phyloP scores from a whole-genome alignment of 2,113 vertebrate species.

The Strix aluco region DNA sequence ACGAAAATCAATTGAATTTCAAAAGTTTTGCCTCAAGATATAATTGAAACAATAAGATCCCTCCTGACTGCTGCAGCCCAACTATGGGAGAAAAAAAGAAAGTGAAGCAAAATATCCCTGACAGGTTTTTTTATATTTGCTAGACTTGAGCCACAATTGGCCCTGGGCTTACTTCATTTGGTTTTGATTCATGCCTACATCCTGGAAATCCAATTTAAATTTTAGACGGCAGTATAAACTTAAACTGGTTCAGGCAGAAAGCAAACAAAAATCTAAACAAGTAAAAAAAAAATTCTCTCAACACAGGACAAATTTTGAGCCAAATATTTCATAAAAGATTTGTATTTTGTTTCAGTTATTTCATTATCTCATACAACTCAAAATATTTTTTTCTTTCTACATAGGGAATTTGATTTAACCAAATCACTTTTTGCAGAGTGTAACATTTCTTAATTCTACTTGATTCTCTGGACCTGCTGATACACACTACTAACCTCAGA shows the following conservation, averaged over 20 bases:
- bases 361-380: not conserved
- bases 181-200: not conserved
- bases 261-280: not conserved
- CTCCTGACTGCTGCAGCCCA: not conserved
- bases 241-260: not conserved
- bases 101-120: not conserved
- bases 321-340: not conserved
- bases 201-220: not conserved
- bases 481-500: not conserved
- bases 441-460: not conserved
- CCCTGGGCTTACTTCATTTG: not conserved
- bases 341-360: not conserved
- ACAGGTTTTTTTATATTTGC: not conserved
- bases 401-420: not conserved
- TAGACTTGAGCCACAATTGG: not conserved
- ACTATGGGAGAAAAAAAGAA: accelerated
- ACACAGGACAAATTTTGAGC: not conserved
- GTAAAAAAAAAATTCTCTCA: not conserved
- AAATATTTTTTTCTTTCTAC: not conserved
- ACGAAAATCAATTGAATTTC: not conserved
- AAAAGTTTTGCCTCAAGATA: not conserved
- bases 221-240: not conserved
- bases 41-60: not conserved
- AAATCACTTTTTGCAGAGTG: not conserved
- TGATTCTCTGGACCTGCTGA: not conserved